Percentiles rank a stretch among this genome's conserved stretches.
Conservation (phyloP, 2,113 vertebrate genomes). For the Aphelocoma coerulescens region DNA sequence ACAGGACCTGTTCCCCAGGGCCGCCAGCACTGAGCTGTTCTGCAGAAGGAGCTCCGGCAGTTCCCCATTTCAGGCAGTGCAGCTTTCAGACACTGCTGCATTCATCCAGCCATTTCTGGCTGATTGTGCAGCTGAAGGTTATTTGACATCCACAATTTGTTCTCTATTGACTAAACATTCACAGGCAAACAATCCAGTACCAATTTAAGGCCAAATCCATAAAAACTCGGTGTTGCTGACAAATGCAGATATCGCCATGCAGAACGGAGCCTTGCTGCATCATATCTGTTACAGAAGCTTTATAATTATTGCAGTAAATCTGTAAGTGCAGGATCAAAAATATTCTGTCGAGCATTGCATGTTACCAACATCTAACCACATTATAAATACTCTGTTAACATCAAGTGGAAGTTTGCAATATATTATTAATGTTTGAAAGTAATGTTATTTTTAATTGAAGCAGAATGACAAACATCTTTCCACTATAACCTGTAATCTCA, state of each 20-base stretch:
- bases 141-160: not conserved
- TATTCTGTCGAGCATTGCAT: not conserved
- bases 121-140: not conserved
- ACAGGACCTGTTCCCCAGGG: accelerated
- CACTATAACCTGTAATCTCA: not conserved
- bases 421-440: not conserved
- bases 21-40: not conserved
- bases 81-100: not conserved
- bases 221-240: not conserved
- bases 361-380: not conserved
- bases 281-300: not conserved
- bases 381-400: not conserved
- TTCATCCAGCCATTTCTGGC: not conserved
- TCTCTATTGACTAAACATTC: not conserved
- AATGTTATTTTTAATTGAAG: not conserved
- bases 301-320: not conserved
- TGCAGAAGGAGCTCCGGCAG: not conserved
- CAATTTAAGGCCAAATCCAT: not conserved
- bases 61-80: not conserved
- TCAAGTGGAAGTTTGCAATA: not conserved
- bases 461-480: not conserved
- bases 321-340: not conserved
- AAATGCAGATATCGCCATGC: not conserved
- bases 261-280: not conserved
- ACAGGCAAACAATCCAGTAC: not conserved